A percentile compares a stretch with the other conserved stretches of the same genome.
Evolutionary conservation across 2,797 vertebrate species (phyloP).

Genomic region (Leuciscus waleckii): DNA sequence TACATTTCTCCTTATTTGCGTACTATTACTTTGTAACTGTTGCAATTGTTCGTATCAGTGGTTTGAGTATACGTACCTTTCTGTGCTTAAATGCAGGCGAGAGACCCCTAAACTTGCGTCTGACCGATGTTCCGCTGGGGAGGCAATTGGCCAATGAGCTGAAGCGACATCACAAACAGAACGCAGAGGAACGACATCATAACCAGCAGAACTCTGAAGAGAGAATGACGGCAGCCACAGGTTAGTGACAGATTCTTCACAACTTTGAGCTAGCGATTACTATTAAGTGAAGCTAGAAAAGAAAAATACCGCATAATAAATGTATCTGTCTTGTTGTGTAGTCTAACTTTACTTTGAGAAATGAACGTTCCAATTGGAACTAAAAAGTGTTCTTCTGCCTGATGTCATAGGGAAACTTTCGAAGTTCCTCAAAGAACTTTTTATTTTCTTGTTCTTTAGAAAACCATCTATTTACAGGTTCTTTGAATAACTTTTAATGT

Average conservation of each 20-base stretch:
- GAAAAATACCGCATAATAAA: neutral
- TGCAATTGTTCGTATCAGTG: neutral
- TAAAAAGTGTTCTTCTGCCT: neutral
- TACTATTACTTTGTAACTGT: conserved; percentile 5
- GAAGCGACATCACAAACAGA: conserved; percentile 85
- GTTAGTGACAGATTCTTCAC: conserved; percentile 68
- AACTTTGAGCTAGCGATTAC: neutral
- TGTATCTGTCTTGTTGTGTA: neutral
- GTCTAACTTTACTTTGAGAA: neutral
- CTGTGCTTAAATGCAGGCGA: conserved; percentile 76
- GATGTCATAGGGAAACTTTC: neutral
- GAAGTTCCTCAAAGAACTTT: neutral
- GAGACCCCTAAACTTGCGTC: conserved; percentile 88
- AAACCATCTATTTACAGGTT: neutral
- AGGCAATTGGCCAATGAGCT: conserved; percentile 89
- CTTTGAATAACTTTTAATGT: neutral
- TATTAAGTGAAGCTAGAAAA: neutral
- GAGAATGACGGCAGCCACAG: conserved; percentile 84
- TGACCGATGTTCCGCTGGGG: conserved; percentile 85
- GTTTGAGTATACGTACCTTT: neutral
- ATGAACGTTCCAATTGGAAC: neutral
- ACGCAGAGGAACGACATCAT: conserved; percentile 81
- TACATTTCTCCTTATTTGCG: conserved; percentile 38
- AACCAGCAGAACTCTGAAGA: conserved; percentile 80
- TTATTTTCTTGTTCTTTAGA: neutral